Evolutionary conservation across 2,888 invertebrate genomes (phyloP).

Genomic region (Marasmarcha lunaedactyla): DNA sequence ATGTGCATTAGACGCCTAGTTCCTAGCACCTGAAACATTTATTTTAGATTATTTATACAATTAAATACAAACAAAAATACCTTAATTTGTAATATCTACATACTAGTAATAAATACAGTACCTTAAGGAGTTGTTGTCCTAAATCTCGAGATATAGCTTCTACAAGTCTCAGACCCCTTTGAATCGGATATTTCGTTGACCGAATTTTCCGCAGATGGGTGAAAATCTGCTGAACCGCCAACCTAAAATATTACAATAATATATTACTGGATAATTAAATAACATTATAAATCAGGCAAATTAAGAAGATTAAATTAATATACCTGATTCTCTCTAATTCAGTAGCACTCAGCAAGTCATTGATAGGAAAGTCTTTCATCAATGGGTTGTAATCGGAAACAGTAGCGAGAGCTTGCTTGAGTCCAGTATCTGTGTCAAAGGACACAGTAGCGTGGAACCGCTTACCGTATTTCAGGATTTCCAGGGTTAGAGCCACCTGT

Average conservation of each 20-base stretch:
- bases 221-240: slow-evolving; percentile 94
- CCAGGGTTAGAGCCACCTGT: slow-evolving; percentile 86
- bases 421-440: slow-evolving; percentile 97
- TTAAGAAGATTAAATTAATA: too few relatives aligned
- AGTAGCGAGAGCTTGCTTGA: slow-evolving; percentile 95
- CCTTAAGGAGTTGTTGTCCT: slow-evolving; percentile 92
- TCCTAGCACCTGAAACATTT: slow-evolving; percentile 75
- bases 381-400: slow-evolving; percentile 98
- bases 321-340: slow-evolving; percentile 88
- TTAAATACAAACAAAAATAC: not conserved
- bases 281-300: too few relatives aligned
- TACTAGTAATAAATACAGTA: too few relatives aligned
- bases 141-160: slow-evolving; percentile 98
- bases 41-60: slow-evolving; percentile 3
- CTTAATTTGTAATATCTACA: too few relatives aligned
- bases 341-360: slow-evolving; percentile 96
- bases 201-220: slow-evolving; percentile 95
- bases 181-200: slow-evolving; percentile 97
- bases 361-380: slow-evolving; percentile 99
- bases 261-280: not conserved
- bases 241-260: slow-evolving; percentile 43
- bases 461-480: slow-evolving; percentile 97
- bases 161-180: slow-evolving; percentile 91
- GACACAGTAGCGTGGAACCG: slow-evolving; percentile 99
- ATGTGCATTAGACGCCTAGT: slow-evolving; percentile 97